Conservation (phyloP, 2,888 invertebrate genomes). For the Sturmia bella region DNA sequence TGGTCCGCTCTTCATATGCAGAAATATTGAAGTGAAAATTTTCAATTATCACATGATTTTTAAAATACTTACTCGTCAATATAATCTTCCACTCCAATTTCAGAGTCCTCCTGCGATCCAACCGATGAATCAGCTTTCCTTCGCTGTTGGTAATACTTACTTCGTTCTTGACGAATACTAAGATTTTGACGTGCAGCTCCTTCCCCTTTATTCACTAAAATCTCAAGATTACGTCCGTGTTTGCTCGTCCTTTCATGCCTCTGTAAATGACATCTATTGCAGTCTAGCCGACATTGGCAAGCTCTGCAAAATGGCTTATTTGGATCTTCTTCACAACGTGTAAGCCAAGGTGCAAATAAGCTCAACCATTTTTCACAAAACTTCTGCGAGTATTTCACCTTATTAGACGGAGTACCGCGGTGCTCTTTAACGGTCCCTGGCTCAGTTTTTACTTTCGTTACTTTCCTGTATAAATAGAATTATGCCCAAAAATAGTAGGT, state of each 20-base stretch:
- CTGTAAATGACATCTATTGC: conserved; percentile 79
- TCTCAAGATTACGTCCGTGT: conserved; percentile 77
- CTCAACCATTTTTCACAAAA: conserved; percentile 80
- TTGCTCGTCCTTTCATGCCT: conserved; percentile 79
- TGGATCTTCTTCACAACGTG: conserved; percentile 75
- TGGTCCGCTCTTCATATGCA: conserved; percentile 59
- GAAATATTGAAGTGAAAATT: background rate
- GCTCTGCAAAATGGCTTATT: conserved; percentile 79
- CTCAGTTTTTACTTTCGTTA: conserved; percentile 75
- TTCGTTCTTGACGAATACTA: conserved; percentile 77
- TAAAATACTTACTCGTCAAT: conserved; percentile 68
- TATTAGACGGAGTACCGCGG: conserved; percentile 62
- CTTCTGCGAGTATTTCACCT: conserved; percentile 77
- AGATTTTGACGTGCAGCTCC: conserved; percentile 75
- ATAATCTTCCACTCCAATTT: conserved; percentile 70
- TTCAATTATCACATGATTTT: background rate
- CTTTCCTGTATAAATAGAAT: conserved; percentile 75
- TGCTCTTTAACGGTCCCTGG: conserved; percentile 70
- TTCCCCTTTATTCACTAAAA: conserved; percentile 76
- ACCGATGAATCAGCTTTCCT: conserved; percentile 70
- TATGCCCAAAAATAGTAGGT: conserved; percentile 55
- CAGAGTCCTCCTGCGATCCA: conserved; percentile 71
- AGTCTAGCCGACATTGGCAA: conserved; percentile 78
- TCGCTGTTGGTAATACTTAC: conserved; percentile 77
- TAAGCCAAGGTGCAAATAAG: conserved; percentile 78